Evolutionary conservation across 2,113 vertebrate species (phyloP), one percentile per base, ranked within the genome.

Genomic region (Phaetusa simplex): DNA sequence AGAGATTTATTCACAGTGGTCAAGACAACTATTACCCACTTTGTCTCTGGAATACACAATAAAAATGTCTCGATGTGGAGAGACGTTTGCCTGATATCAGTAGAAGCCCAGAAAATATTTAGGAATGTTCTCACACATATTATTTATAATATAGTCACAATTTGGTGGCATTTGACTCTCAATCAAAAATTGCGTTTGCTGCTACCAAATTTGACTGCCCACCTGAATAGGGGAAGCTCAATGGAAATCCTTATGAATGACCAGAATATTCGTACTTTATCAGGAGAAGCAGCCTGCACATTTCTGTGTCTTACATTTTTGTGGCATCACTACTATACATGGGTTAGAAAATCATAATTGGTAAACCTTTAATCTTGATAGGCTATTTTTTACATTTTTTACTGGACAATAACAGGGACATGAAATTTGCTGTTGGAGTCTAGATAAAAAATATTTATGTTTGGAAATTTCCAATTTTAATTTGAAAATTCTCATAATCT

Each of bases 11-110:
- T 36, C 36, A 15, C 4, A 2, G 0, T 22, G 14, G 6, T 16
- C 30, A 61, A 52, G 52, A 43, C 55, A 55, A 2, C 42, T 66
- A 0, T 43, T 40, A 1, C 19, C 22, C n/a, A 45, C 0, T 81
- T 36, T 58, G 30, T 58, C 55, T 88, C 49, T 86, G 65, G 26
- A 86, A 69, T 30, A 30, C 12, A 18, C 47, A 40, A 13, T 15
- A 15, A 34, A 62, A 71, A 34, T 26, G 2, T 9, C 2, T 62
- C 6, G 5, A 26, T 74, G 29, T n/a, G 21, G 20, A 15, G 73
- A 2, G 27, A 8, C 15, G 5, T 45, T 93, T 74, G 4, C 20
- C 30, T 74, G n/a, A 3, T 89, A 66, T 56, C 26, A 10, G 8
- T 61, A 6, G 76, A 76, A 93, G 17, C 21, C 36, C 4, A 16